Conservation (phyloP, 2,797 vertebrate genomes). For the Alfaro cultratus region DNA sequence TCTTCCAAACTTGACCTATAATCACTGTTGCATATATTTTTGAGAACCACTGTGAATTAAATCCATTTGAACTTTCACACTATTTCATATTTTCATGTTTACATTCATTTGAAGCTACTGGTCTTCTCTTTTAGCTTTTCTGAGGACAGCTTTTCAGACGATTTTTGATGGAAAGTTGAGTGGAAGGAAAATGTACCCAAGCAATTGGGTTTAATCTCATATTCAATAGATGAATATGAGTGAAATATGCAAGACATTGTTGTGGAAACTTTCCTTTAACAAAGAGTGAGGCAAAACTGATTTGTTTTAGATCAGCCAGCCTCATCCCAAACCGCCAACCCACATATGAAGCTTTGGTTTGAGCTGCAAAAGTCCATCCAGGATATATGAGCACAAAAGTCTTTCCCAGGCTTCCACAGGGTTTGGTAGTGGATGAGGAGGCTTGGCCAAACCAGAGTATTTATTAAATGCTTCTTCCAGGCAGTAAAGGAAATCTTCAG, state of each 20-base stretch:
- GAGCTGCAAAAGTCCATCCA: no score
- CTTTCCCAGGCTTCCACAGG: no score
- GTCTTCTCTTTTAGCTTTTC: background rate
- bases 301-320: no score
- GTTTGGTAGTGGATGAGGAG: no score
- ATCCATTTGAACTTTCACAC: background rate
- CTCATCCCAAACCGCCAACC: no score
- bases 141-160: background rate
- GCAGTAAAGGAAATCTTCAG: no score
- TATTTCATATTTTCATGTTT: background rate
- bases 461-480: no score
- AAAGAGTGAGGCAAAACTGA: no score
- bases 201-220: background rate
- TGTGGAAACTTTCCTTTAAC: no score
- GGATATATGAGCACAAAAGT: no score
- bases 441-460: no score
- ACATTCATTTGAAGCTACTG: background rate
- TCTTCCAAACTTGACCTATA: background rate
- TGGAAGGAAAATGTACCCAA: background rate
- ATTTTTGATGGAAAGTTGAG: background rate
- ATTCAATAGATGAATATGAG: background rate
- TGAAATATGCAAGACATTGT: background rate
- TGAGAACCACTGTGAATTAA: background rate
- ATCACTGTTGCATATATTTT: background rate
- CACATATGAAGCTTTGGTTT: no score